A percentile compares a stretch with the other conserved stretches of the same genome.
These are phyloP conservation scores for Petrolisthes cinctipes DNA, from an alignment of 2,888 invertebrate genomes.

Conservation along the genomic window DNA sequence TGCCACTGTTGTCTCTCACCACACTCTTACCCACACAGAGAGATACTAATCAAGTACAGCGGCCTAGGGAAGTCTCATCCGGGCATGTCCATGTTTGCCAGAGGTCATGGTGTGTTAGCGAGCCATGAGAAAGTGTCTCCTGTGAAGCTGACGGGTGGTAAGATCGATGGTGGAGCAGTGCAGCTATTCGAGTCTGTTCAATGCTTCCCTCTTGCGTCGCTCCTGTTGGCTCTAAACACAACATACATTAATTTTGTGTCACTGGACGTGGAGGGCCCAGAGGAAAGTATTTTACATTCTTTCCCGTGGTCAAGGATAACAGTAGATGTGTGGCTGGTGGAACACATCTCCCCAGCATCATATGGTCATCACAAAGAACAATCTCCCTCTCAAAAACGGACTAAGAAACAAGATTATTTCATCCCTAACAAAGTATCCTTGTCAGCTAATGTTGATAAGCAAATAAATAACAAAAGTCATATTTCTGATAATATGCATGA, in stretches of 20 bases:
- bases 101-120: constrained; percentile 23
- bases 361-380: neutral
- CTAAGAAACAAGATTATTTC: no score
- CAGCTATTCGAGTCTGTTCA: constrained; percentile 26
- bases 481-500: neutral
- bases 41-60: constrained; percentile 23
- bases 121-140: constrained; percentile 11
- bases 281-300: neutral
- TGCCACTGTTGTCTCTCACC: constrained; percentile 30
- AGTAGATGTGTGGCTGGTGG: constrained; percentile 28
- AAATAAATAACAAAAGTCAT: neutral
- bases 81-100: constrained; percentile 17
- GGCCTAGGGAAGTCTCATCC: neutral
- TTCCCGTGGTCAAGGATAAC: constrained; percentile 26
- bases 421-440: no score
- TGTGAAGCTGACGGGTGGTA: neutral
- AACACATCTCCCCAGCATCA: neutral
- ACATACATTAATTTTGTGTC: constrained; percentile 26
- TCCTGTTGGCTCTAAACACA: constrained; percentile 25
- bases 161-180: neutral
- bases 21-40: constrained; percentile 1
- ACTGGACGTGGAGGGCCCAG: constrained; percentile 30
- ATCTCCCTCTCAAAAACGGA: neutral
- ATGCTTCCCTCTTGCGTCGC: constrained; percentile 27
- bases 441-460: no score